Evolutionary conservation across 2,888 invertebrate species (phyloP), one percentile per base, ranked within the genome.

Genomic region (Hydriomena furcata): DNA sequence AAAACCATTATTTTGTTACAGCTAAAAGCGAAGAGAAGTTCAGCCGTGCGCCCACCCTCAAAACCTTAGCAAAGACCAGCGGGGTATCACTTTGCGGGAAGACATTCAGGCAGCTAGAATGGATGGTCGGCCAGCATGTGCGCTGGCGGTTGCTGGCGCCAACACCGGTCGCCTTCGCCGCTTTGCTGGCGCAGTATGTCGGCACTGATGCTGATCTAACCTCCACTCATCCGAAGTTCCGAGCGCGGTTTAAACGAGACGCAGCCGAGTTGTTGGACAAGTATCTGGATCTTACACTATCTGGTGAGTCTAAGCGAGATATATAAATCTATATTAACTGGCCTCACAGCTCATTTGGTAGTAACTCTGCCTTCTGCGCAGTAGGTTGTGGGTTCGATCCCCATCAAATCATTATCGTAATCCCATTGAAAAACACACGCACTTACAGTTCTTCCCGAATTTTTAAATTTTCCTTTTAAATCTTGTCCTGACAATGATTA

Each of bases 51-150:
- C 89, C 87, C 0, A 80, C 84, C 1, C 57, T 89, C 7, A 87
- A 85, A 43, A 83, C 76, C 0, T 58, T 89, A 2, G 68, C 85
- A 0, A 82, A 79, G 49, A 71, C 80, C 7, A 84, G 85, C 23
- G 82, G 81, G 0, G 78, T 87, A 6, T 78, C 84, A 4, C 65
- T 90, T 0, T 84, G 85, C 28, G 86, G 85, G 2, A 84, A 82
- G 58, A 87, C 84, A 0, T 89, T 90, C 68, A 64, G 84, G 7
- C 87, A 89, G 59, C 56, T 90, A 5, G 90, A 90, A 51, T 89
- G 88, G 88, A 87, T 86, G 89, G 85, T 90, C 0, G 89, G 87
- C 3, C 86, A 87, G 60, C 88, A 90, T 30, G 83, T 82, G 0
- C 65, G 80, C 0, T 90, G 90, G 89, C 65, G 86, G 69, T 65